phyloP scores from a whole-genome alignment of 2,797 vertebrate species.

The Columba guinea region DNA sequence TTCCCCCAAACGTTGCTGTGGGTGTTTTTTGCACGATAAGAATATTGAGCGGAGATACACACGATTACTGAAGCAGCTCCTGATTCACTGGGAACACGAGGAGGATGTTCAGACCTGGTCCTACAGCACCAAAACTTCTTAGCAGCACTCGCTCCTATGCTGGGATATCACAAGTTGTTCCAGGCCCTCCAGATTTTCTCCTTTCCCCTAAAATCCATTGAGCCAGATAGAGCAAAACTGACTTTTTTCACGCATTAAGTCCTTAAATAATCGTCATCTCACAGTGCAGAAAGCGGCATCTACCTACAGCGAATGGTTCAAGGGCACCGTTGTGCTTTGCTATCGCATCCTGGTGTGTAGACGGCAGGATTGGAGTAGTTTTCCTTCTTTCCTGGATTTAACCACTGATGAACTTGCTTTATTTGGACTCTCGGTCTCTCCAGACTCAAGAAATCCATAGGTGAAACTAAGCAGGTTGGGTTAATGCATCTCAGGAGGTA shows the following conservation, averaged over 20 bases:
- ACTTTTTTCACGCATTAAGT: not conserved
- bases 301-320: not conserved
- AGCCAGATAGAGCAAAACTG: not conserved
- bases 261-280: not conserved
- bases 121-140: not conserved
- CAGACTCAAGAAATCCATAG: not conserved
- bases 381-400: too few species aligned
- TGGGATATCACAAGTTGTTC: not conserved
- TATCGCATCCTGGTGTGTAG: rapidly evolving
- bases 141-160: not conserved
- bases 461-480: not conserved
- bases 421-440: too few species aligned
- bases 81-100: rapidly evolving
- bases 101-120: not conserved
- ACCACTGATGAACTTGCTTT: not conserved
- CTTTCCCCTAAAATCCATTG: not conserved
- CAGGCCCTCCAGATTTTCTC: not conserved
- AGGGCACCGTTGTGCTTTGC: not conserved
- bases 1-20: not conserved
- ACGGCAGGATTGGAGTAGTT: rapidly evolving
- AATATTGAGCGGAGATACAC: not conserved
- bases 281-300: not conserved
- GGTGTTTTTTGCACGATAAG: not conserved
- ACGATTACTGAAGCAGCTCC: not conserved
- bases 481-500: rapidly evolving